A percentile compares a stretch with the other conserved stretches of the same genome.
Evolutionary conservation across 2,113 vertebrate species (phyloP).

Genomic region (Phocoena sinus): DNA sequence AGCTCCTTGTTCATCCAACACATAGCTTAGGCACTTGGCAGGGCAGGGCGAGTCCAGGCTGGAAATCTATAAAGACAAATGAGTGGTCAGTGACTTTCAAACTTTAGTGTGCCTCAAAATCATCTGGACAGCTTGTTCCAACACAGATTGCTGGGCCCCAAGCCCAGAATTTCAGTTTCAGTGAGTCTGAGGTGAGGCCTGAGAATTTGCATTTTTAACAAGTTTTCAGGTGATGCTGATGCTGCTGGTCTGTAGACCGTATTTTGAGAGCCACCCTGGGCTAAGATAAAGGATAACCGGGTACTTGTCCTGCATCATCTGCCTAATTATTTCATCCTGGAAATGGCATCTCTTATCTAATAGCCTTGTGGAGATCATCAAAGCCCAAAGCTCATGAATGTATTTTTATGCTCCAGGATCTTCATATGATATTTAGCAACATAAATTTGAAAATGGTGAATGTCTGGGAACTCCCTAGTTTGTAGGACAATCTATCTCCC

Average conservation of each 20-base stretch:
- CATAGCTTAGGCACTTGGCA: not conserved
- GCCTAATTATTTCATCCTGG: not conserved
- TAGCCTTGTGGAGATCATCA: not conserved
- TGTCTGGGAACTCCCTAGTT: not conserved
- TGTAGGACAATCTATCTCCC: not conserved
- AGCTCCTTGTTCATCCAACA: not conserved
- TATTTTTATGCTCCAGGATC: not conserved
- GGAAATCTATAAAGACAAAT: not conserved
- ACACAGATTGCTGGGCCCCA: not conserved
- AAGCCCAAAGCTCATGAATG: not conserved
- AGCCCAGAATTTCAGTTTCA: not conserved
- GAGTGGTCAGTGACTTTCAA: not conserved
- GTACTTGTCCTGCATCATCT: not conserved
- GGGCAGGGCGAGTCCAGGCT: not conserved
- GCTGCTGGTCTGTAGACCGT: not conserved
- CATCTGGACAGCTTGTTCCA: not conserved
- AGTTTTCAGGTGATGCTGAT: not conserved
- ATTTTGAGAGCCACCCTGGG: not conserved
- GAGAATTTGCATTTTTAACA: not conserved
- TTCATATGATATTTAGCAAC: not conserved
- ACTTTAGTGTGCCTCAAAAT: not conserved
- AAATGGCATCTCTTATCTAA: not conserved
- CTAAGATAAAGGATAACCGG: not conserved
- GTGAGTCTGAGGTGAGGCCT: not conserved
- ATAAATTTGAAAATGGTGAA: not conserved